Base-by-base conservation (phyloP, 2,797 vertebrate genomes). In the Cephalopachus bancanus region DNA sequence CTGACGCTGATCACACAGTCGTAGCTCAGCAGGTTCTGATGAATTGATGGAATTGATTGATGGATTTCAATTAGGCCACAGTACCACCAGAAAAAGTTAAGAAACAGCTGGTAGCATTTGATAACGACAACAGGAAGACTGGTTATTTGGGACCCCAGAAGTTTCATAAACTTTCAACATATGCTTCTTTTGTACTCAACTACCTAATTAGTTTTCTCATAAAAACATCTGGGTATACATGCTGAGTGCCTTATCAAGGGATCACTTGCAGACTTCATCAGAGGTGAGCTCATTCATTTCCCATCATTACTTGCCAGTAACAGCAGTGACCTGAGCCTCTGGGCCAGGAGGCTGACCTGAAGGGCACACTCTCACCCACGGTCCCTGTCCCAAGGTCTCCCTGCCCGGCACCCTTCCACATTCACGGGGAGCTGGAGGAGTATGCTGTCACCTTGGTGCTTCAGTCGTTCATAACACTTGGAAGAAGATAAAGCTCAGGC, bases 241-340 rank as follows among this genome's bases (percentile, higher is more conserved):
- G 84, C 79, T 90, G 86, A 71, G 51, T 1, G 10, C 49, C 26
- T 88, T 75, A 28, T 75, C 59, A 67, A 83, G 28, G 84, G 28
- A 81, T 83, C 67, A 12, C 4, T 55, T 69, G 64, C 2, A 67
- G 91, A 95, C 60, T 76, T 91, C 83, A 71, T 10, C 30, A 93
- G 84, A 49, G 5, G 16, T 76, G 44, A 90, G 93, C 37, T 37
- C 37, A 37, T 80, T 97, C n/a, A 88, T 93, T 97, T 95, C 65
- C 78, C 80, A 37, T 62, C 90, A 49, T 95, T 92, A 92, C 95
- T 97, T 97, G 93, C 75, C 95, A 88, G 30, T 85, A 92, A 60
- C 89, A 95, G 84, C 84, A 37, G 65, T 92, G 79, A 83, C 30
- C 83, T 94, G 97, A 92, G 76, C 91, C 33, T 93, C 95, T 9